Evolutionary conservation across 2,888 invertebrate species (phyloP).

Genomic region (Zaprionus lineosus): DNA sequence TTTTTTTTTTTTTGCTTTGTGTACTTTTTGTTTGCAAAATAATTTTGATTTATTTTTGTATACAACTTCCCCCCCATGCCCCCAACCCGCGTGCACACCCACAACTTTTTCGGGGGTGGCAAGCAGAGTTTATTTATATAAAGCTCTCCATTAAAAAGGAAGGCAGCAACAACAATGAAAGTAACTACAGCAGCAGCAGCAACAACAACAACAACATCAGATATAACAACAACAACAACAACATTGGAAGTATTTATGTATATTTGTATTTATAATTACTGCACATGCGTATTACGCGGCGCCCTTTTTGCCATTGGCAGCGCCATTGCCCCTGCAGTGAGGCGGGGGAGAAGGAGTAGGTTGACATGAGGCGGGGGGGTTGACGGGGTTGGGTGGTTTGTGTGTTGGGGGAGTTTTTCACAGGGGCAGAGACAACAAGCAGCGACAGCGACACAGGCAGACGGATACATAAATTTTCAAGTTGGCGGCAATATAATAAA

Average conservation of each 20-base stretch:
- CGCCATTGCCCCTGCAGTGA: not conserved
- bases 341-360: conserved; percentile 1
- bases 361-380: not conserved
- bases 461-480: conserved; percentile 78
- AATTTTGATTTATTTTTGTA: conserved; percentile 77
- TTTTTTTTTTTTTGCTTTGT: conserved; percentile 26
- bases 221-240: conserved; percentile 20
- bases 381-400: conserved; percentile 20
- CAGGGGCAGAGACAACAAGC: conserved; percentile 11
- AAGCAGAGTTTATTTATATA: conserved; percentile 72
- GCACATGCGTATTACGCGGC: conserved; percentile 79
- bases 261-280: conserved; percentile 81
- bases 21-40: conserved; percentile 75
- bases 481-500: conserved; percentile 66
- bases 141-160: conserved; percentile 78
- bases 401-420: conserved; percentile 65
- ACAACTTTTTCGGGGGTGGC: conserved; percentile 35
- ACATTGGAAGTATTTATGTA: conserved; percentile 63
- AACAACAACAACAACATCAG: conserved; percentile 8
- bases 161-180: conserved; percentile 31
- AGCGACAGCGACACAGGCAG: conserved; percentile 30
- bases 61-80: conserved; percentile 17
- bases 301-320: conserved; percentile 31
- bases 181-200: conserved; percentile 23
- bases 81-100: not conserved